Evolutionary conservation across 2,113 vertebrate species (phyloP).

Genomic region (Arizona elegans): DNA sequence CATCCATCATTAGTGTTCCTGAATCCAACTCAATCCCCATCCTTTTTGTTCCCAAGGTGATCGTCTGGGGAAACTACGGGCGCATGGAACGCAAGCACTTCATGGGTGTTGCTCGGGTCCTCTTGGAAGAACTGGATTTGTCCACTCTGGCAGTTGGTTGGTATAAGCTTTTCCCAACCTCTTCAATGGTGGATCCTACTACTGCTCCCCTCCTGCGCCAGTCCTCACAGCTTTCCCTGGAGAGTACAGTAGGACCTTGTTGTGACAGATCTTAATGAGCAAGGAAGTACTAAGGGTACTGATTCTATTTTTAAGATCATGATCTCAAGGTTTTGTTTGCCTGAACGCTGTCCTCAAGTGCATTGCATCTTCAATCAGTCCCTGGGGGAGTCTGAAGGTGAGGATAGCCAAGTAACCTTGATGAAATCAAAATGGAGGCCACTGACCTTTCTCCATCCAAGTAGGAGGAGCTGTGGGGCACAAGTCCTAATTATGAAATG

Average conservation of each 20-base stretch:
- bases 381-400: constrained; percentile 66
- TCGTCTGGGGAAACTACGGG: constrained; percentile 98
- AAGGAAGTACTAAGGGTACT: constrained; percentile 46
- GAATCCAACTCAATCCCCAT: constrained; percentile 21
- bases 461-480: constrained; percentile 68
- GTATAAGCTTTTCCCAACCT: constrained; percentile 99
- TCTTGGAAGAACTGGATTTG: constrained; percentile 97
- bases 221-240: constrained; percentile 94
- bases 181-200: constrained; percentile 96
- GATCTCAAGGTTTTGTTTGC: constrained; percentile 71
- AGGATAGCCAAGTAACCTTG: constrained; percentile 71
- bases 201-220: constrained; percentile 92
- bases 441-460: constrained; percentile 45
- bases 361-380: constrained; percentile 70
- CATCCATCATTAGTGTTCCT: neutral
- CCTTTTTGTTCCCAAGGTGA: constrained; percentile 75
- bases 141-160: constrained; percentile 92
- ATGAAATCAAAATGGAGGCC: constrained; percentile 57
- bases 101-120: constrained; percentile 95
- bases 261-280: constrained; percentile 90
- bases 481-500: constrained; percentile 66
- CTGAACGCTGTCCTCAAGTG: constrained; percentile 69
- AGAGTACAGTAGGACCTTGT: constrained; percentile 95
- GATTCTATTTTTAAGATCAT: constrained; percentile 65
- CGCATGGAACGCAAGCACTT: constrained; percentile 98